Conservation (phyloP, 2,888 invertebrate genomes). For the Lamellibrachia columna region DNA sequence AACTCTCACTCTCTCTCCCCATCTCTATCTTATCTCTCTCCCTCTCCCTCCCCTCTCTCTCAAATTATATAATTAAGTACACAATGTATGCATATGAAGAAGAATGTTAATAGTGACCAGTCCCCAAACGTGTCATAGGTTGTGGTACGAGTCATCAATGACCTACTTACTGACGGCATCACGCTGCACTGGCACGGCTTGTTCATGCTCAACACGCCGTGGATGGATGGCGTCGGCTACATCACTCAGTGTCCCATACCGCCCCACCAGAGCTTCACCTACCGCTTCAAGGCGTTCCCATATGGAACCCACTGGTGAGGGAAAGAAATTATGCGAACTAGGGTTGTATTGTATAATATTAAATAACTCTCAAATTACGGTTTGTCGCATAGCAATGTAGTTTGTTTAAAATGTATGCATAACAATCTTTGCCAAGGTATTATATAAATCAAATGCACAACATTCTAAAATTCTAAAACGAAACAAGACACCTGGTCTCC, state of each 20-base stretch:
- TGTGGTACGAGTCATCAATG: conserved; percentile 40
- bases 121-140: conserved; percentile 24
- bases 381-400: too few relatives aligned
- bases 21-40: neutral
- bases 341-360: too few relatives aligned
- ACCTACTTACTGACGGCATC: conserved; percentile 42
- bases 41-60: neutral
- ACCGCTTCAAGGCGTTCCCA: conserved; percentile 37
- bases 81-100: neutral
- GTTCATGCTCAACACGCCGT: conserved; percentile 48
- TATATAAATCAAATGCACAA: too few relatives aligned
- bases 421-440: too few relatives aligned
- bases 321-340: neutral
- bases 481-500: neutral
- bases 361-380: too few relatives aligned
- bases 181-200: conserved; percentile 29
- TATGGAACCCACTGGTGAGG: neutral
- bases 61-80: neutral
- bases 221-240: conserved; percentile 53
- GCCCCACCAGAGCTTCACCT: conserved; percentile 42
- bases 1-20: too few relatives aligned
- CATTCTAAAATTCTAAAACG: too few relatives aligned
- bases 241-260: conserved; percentile 58
- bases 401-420: too few relatives aligned
- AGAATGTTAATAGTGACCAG: neutral